Base-by-base conservation (phyloP, 2,888 invertebrate genomes). In the Sarcophaga variegata region DNA sequence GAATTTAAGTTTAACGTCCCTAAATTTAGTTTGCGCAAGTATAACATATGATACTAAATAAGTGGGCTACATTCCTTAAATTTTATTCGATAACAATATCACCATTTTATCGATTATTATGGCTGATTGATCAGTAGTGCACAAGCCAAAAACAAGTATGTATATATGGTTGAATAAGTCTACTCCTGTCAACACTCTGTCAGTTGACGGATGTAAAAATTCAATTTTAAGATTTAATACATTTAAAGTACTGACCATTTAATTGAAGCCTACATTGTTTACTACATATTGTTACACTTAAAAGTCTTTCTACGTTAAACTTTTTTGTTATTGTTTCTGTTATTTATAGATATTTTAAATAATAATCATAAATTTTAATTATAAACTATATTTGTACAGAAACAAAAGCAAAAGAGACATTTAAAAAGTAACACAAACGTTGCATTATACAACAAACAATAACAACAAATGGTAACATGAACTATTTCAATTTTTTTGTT, bases 351-450 rank as follows among this genome's bases (percentile, higher is more conserved):
- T 63, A 77, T 81, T 86, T 76, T 54, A 63, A 77, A 81, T 77
- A 86, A 86, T 86, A 86, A 86, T 81, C 76, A 83, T 81, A 86
- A 83, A 83, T 83, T 83, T 81, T 81, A 75, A 83, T 86, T 81
- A 78, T 62, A 62, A 75, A 81, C 67, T 86, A 22, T 83, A 82
- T 83, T 82, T 82, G 76, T 64, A 78, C 3, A 64, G 60, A 60
- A 54, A 64, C 4, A 60, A 82, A 37, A 37, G 37, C 37, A 37
- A 37, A 37, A 37, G 37, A 27, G 49, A 49, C 11, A 45, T 25
- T 6, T 3, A 71, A 49, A 71, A 27, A 54, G 10, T 59, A 59
- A 17, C 59, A 62, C 62, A 62, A 62, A 4, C 20, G 20, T 20
- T 20, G 14, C 4, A 59, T 59, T n/a, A 59, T 17, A 62, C 20